Evolutionary conservation across 2,797 vertebrate genomes (phyloP).

Genomic region (Microctenopoma stevenorrisi): DNA sequence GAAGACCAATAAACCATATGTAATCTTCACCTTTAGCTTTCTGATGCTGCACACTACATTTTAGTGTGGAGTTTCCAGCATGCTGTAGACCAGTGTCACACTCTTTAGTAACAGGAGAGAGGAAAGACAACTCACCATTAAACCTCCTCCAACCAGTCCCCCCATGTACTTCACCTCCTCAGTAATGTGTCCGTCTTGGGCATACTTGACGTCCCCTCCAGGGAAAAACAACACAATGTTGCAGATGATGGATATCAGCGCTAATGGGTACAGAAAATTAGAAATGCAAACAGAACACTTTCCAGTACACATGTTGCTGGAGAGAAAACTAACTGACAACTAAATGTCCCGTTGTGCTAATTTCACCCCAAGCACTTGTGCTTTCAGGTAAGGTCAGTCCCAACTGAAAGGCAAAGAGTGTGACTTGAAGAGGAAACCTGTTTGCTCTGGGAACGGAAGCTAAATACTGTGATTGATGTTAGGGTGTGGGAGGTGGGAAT

Average conservation of each 20-base stretch:
- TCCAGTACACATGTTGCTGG: constrained; percentile 84
- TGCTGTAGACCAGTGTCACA: not conserved
- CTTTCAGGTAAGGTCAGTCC: not conserved
- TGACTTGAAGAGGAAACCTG: not conserved
- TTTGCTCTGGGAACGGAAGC: not conserved
- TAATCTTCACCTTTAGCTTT: not conserved
- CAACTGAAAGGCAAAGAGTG: not conserved
- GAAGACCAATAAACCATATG: not conserved
- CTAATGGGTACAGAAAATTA: constrained; percentile 78
- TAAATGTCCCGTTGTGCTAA: not conserved
- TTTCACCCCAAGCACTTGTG: not conserved
- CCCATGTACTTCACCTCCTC: constrained; percentile 86
- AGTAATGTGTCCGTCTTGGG: constrained; percentile 73
- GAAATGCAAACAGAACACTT: constrained; percentile 82
- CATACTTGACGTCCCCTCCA: constrained; percentile 70
- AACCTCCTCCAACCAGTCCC: constrained; percentile 83
- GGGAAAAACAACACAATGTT: constrained; percentile 87
- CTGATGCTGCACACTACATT: not conserved
- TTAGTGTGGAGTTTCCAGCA: not conserved
- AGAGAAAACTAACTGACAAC: not conserved
- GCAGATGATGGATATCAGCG: constrained; percentile 78
- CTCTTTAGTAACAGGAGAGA: not conserved
- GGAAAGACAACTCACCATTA: constrained; percentile 77
- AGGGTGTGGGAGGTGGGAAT: constrained; percentile 47
- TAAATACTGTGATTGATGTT: not conserved